phyloP scores from a whole-genome alignment of 2,797 vertebrate species.

The Cottoperca gobio region DNA sequence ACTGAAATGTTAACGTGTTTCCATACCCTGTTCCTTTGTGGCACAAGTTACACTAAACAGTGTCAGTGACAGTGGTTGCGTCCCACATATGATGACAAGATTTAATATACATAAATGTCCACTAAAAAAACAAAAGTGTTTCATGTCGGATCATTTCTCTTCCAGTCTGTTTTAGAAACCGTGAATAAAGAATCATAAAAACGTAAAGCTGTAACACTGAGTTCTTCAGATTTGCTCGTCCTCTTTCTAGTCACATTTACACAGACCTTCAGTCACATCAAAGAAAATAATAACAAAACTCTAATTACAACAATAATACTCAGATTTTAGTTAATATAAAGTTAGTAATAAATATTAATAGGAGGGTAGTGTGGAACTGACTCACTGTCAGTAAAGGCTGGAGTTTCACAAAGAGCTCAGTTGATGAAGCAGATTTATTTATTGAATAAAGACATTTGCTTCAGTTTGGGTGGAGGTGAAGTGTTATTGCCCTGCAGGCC shows the following conservation, averaged over 20 bases:
- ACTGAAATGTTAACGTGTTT: not conserved
- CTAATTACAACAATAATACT: constrained; percentile 76
- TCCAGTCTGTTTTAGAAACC: not conserved
- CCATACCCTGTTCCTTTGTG: constrained; percentile 5
- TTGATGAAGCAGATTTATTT: constrained; percentile 17
- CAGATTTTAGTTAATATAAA: constrained; percentile 79
- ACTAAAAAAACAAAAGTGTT: not conserved
- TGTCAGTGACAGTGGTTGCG: constrained; percentile 47
- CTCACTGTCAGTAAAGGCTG: constrained; percentile 22
- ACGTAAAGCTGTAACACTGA: not conserved
- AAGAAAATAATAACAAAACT: constrained; percentile 66
- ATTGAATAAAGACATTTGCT: not conserved
- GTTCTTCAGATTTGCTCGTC: not conserved
- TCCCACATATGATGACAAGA: constrained; percentile 27
- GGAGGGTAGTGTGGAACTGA: constrained; percentile 47
- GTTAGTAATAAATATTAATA: constrained; percentile 87
- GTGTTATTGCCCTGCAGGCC: constrained; percentile 24
- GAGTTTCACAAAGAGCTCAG: constrained; percentile 34
- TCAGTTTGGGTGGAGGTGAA: constrained; percentile 14
- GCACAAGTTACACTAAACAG: constrained; percentile 32
- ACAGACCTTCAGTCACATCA: constrained; percentile 33
- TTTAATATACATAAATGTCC: constrained; percentile 29
- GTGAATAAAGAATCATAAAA: not conserved
- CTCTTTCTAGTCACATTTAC: constrained; percentile 43
- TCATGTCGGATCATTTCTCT: not conserved